A percentile compares a stretch with the other conserved stretches of the same genome.
Evolutionary conservation across 1,140 invertebrate species (phyloP).

Genomic region (Macrosteles quadrilineatus): DNA sequence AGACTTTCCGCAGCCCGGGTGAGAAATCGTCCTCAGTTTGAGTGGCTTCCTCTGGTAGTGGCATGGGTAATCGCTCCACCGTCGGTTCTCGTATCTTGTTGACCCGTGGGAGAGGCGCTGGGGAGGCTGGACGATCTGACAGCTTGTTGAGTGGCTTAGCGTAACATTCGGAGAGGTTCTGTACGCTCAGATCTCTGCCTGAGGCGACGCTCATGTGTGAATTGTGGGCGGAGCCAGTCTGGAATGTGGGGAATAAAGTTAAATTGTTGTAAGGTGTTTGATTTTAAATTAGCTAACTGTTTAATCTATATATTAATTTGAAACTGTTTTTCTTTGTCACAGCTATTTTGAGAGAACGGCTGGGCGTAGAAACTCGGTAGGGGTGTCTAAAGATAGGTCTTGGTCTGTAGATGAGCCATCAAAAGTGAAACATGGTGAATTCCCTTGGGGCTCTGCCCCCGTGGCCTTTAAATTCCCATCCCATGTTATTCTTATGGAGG

Average conservation of each 20-base stretch:
- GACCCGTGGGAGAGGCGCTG: constrained; percentile 34
- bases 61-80: constrained; percentile 24
- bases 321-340: too few species aligned
- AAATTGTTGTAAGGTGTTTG: not conserved
- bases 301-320: too few species aligned
- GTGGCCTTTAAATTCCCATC: too few species aligned
- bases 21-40: constrained; percentile 24
- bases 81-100: constrained; percentile 5
- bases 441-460: too few species aligned
- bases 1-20: constrained; percentile 51
- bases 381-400: too few species aligned
- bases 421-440: too few species aligned
- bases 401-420: too few species aligned
- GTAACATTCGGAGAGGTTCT: constrained; percentile 24
- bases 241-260: not conserved
- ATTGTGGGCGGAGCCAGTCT: constrained; percentile 33
- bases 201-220: constrained; percentile 33
- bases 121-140: not conserved
- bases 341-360: too few species aligned
- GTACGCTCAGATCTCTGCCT: constrained; percentile 19
- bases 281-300: too few species aligned
- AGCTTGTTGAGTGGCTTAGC: constrained; percentile 35
- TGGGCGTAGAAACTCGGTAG: too few species aligned
- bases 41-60: constrained; percentile 31
- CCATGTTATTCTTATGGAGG: too few species aligned